Base-by-base conservation (phyloP, 2,113 vertebrate genomes). In the Lasiurus borealis region DNA sequence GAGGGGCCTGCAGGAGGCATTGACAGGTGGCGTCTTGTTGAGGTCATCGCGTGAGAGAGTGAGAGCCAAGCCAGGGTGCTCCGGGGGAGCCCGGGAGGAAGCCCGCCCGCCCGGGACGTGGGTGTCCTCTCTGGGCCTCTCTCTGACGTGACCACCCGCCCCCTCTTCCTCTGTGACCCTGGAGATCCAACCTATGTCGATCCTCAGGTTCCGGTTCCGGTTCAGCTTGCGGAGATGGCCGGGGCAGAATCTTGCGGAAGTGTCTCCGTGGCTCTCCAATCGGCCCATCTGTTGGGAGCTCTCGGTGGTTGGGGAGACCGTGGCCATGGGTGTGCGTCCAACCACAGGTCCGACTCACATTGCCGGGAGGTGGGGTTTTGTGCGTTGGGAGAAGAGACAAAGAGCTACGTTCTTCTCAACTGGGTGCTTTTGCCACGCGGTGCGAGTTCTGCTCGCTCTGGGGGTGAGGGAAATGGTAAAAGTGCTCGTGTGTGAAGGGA, bases 281-380 rank as follows among this genome's bases (percentile, higher is more conserved):
- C 88, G 48, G 19, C 36, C 23, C 29, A 27, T 54, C n/a, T 9
- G 46, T 14, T 1, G 0, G 0, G 54, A 19, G 21, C 3, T 0
- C 21, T 40, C 21, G 0, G 8, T 15, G 1, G 9, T 3, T 1
- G 11, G 0, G 11, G 1, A n/a, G n/a, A 18, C 1, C 0, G 19
- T 2, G 23, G 11, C 89, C 44, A 0, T 1, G 0, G 1, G 2
- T 25, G 50, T 18, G 2, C 5, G 0, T 8, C 46, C 83, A 4
- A 1, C n/a, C 0, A 44, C 36, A 25, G 46, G 9, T 2, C 2
- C 2, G 23, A 27, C 11, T 23, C 9, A 8, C 0, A 0, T 50
- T 12, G 7, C 44, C 4, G 2, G 6, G 25, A n/a, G 64, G 7
- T 86, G 66, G 54, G 31, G 27, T n/a, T 9, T 25, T 25, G 31